Percentiles rank a stretch among this genome's conserved stretches.
Evolutionary conservation across 2,113 vertebrate genomes (phyloP).

Genomic region (Odontophorus gujanensis): DNA sequence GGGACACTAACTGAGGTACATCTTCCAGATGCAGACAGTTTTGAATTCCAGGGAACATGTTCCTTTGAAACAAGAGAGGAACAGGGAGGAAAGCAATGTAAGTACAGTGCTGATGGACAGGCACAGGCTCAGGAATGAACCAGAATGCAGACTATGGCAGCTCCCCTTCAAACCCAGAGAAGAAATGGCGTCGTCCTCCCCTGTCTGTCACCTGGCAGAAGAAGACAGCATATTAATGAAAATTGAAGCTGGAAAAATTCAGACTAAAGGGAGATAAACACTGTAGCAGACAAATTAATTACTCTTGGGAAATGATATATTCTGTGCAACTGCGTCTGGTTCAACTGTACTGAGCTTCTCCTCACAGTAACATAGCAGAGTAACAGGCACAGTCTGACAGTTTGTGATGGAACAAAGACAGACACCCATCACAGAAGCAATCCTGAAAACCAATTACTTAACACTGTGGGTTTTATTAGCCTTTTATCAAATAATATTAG

Average conservation of each 20-base stretch:
- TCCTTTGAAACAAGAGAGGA: not conserved
- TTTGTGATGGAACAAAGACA: constrained; percentile 23
- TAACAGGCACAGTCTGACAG: not conserved
- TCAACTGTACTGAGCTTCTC: not conserved
- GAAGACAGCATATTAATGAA: not conserved
- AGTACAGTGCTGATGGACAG: not conserved
- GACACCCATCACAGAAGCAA: not conserved
- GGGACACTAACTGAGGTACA: not conserved
- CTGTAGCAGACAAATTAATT: not conserved
- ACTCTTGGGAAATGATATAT: not conserved
- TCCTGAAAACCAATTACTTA: constrained; percentile 11
- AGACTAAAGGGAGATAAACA: not conserved
- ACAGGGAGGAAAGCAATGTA: accelerated
- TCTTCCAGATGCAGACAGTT: not conserved
- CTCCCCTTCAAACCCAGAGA: not conserved
- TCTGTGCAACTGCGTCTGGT: not conserved
- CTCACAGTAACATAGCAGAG: not conserved
- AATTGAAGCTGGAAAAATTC: constrained; percentile 26
- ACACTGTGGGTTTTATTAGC: not conserved
- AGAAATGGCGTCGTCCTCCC: not conserved
- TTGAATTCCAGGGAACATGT: not conserved
- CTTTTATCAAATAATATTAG: not conserved
- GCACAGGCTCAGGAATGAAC: not conserved
- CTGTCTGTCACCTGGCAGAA: not conserved
- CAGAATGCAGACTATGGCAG: not conserved